phyloP scores from a whole-genome alignment of 2,888 invertebrate genomes.

The Stenichneumon culpator region DNA sequence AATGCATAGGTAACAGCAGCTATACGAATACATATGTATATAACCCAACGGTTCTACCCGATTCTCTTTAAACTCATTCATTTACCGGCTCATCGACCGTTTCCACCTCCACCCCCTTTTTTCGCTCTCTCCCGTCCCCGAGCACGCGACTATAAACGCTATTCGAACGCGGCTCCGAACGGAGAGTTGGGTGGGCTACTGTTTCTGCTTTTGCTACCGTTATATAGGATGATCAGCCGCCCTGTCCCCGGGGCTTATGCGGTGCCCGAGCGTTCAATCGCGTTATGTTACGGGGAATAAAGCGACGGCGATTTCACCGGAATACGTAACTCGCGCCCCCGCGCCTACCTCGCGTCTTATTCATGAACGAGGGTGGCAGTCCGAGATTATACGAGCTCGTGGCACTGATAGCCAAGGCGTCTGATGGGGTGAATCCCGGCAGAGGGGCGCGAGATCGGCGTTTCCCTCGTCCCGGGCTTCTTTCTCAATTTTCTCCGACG shows the following conservation, averaged over 20 bases:
- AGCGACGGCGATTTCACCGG: constrained; percentile 50
- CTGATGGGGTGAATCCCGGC: background rate
- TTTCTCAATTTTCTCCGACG: constrained; percentile 47
- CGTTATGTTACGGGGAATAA: constrained; percentile 40
- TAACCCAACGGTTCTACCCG: constrained; percentile 27
- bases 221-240: background rate
- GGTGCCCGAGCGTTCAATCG: constrained; percentile 57
- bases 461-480: background rate
- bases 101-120: constrained; percentile 37
- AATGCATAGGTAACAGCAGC: constrained; percentile 1
- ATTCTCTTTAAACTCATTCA: constrained; percentile 67
- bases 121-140: background rate
- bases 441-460: constrained; percentile 1
- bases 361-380: constrained; percentile 22
- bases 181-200: constrained; percentile 29
- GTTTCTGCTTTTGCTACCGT: constrained; percentile 23
- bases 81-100: constrained; percentile 65
- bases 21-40: constrained; percentile 2
- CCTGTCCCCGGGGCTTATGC: constrained; percentile 21
- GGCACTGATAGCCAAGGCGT: constrained; percentile 40
- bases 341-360: constrained; percentile 22
- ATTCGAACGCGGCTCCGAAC: constrained; percentile 38
- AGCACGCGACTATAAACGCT: constrained; percentile 58
- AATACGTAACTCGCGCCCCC: constrained; percentile 26
- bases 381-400: constrained; percentile 39